Evolutionary conservation across 2,113 vertebrate genomes (phyloP).

Genomic region (Noctilio leporinus): DNA sequence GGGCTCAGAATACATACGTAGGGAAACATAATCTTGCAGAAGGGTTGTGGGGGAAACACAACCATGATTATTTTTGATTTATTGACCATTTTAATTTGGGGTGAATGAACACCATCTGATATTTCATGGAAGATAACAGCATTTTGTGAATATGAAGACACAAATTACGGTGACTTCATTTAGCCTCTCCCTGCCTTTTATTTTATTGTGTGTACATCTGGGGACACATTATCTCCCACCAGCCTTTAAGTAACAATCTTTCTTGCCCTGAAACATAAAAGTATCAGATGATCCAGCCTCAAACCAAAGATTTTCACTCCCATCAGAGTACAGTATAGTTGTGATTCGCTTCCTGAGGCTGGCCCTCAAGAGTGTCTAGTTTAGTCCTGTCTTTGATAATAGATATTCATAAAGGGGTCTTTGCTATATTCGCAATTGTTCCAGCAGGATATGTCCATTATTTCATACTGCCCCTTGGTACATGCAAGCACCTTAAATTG

Average conservation of each 20-base stretch:
- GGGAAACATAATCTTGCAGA: neutral
- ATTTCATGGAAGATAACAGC: neutral
- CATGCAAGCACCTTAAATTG: neutral
- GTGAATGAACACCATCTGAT: neutral
- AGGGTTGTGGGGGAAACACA: neutral
- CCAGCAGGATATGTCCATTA: neutral
- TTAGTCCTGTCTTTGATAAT: conserved; percentile 64
- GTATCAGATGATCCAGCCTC: conserved; percentile 56
- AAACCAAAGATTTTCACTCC: conserved; percentile 52
- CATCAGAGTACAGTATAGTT: conserved; percentile 52
- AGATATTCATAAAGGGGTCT: conserved; percentile 42
- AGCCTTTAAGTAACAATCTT: conserved; percentile 50
- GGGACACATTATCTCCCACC: conserved; percentile 45
- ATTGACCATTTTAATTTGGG: neutral
- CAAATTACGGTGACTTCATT: conserved; percentile 25
- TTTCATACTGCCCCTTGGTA: conserved; percentile 32
- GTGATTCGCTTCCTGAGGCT: conserved; percentile 36
- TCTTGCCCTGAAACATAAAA: conserved; percentile 64
- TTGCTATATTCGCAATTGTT: conserved; percentile 17
- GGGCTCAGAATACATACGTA: neutral
- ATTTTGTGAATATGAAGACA: neutral
- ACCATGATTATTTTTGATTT: neutral
- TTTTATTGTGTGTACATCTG: conserved; percentile 44
- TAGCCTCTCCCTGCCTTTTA: conserved; percentile 52
- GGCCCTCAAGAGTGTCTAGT: conserved; percentile 52